These are phyloP conservation scores for Pantherophis guttatus DNA, from an alignment of 2,113 vertebrate genomes.

Conservation along the genomic window DNA sequence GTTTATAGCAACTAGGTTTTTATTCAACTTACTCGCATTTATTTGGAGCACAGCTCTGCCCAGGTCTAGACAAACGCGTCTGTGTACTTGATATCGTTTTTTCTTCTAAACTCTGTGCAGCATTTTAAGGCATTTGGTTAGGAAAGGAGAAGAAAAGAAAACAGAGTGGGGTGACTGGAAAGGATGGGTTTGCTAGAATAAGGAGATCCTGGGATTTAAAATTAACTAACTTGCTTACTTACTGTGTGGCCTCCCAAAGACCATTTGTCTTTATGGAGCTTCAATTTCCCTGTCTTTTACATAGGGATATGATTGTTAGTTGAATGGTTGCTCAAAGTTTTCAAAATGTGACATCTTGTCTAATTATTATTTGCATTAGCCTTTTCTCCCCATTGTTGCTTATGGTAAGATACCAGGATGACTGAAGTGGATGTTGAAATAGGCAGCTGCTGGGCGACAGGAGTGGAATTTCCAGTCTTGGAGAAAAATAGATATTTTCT, in stretches of 20 bases:
- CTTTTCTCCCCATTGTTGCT: constrained; percentile 13
- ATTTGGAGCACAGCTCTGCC: not conserved
- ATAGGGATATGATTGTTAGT: constrained; percentile 51
- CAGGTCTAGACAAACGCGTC: not conserved
- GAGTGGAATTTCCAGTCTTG: constrained; percentile 11
- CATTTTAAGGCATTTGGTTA: constrained; percentile 46
- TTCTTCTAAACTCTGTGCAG: constrained; percentile 9
- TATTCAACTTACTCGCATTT: constrained; percentile 5
- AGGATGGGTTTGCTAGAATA: constrained; percentile 20
- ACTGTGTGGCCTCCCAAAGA: constrained; percentile 64
- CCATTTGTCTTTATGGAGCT: constrained; percentile 49
- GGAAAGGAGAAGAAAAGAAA: constrained; percentile 42
- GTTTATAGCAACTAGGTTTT: constrained; percentile 16
- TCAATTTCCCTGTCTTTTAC: constrained; percentile 53
- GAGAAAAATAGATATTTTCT: constrained; percentile 8
- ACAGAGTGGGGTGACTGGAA: constrained; percentile 34
- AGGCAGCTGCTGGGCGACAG: constrained; percentile 6
- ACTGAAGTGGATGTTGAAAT: constrained; percentile 38
- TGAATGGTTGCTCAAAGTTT: constrained; percentile 16
- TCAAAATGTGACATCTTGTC: constrained; percentile 8
- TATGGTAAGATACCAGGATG: constrained; percentile 27
- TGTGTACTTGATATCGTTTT: not conserved
- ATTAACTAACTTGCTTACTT: constrained; percentile 59
- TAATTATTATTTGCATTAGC: constrained; percentile 40
- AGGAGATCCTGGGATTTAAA: constrained; percentile 54